phyloP scores from a whole-genome alignment of 2,113 vertebrate genomes.

The Tragelaphus imberbis region DNA sequence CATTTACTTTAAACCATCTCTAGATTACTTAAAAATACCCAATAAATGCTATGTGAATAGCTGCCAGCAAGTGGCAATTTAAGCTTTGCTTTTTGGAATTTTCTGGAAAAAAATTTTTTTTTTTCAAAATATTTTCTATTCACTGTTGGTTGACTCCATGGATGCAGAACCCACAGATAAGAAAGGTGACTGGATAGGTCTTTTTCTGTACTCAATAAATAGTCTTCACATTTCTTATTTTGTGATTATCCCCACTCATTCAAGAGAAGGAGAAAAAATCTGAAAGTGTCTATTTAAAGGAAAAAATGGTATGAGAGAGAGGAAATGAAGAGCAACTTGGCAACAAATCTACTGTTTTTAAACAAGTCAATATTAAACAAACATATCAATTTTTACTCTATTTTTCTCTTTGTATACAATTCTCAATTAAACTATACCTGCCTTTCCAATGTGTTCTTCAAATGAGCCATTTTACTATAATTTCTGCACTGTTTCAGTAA shows the following conservation, averaged over 20 bases:
- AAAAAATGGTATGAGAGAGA: background rate
- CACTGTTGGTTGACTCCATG: background rate
- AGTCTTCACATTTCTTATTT: background rate
- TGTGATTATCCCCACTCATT: background rate
- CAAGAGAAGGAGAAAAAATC: background rate
- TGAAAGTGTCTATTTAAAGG: background rate
- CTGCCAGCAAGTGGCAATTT: background rate
- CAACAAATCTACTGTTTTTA: conserved; percentile 31
- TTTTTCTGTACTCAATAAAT: conserved; percentile 5
- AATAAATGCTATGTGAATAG: background rate
- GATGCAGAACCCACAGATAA: background rate
- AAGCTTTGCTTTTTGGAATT: background rate
- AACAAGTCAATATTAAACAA: conserved; percentile 4
- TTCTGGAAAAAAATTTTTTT: background rate
- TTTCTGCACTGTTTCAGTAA: background rate
- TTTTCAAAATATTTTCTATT: background rate
- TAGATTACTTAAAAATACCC: background rate
- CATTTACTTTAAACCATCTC: background rate
- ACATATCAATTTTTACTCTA: background rate
- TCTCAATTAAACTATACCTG: background rate
- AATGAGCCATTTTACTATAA: background rate
- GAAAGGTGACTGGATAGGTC: background rate
- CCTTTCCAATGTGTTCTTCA: background rate
- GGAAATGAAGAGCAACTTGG: background rate
- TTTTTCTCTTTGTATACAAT: background rate